A percentile compares a stretch with the other conserved stretches of the same genome.
These are phyloP conservation scores for Callyntrura guangdongensis DNA, from an alignment of 2,888 invertebrate species.

Conservation along the genomic window DNA sequence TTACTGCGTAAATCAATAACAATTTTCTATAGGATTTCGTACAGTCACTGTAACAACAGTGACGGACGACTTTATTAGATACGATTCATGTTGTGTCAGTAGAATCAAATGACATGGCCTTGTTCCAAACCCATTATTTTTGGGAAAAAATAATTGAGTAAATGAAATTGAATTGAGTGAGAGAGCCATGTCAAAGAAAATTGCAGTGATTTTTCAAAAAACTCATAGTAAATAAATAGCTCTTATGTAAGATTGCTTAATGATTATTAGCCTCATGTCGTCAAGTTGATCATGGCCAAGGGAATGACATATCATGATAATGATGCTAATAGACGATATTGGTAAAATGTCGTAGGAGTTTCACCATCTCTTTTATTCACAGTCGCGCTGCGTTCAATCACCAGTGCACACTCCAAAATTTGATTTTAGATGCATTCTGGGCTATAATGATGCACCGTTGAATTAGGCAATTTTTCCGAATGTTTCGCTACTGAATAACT, in stretches of 20 bases:
- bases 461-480: too few relatives aligned
- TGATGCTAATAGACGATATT: conserved; percentile 7
- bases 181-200: background rate
- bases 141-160: conserved; percentile 29
- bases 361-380: background rate
- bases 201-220: conserved; percentile 17
- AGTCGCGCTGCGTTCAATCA: background rate
- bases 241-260: conserved; percentile 7
- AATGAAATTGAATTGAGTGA: background rate
- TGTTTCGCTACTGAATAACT: too few relatives aligned
- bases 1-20: conserved; percentile 32
- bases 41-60: conserved; percentile 38
- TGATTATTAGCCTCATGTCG: conserved; percentile 11
- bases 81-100: conserved; percentile 6
- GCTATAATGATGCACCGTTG: too few relatives aligned
- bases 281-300: background rate
- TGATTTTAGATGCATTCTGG: too few relatives aligned
- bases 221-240: conserved; percentile 21
- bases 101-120: conserved; percentile 35
- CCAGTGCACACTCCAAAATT: too few relatives aligned
- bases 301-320: background rate
- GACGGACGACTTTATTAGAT: conserved; percentile 43
- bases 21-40: background rate
- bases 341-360: background rate
- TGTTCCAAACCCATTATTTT: conserved; percentile 42